A percentile compares a stretch with the other conserved stretches of the same genome.
Conservation (phyloP, 2,888 invertebrate genomes). For the Apodemia hepburni region DNA sequence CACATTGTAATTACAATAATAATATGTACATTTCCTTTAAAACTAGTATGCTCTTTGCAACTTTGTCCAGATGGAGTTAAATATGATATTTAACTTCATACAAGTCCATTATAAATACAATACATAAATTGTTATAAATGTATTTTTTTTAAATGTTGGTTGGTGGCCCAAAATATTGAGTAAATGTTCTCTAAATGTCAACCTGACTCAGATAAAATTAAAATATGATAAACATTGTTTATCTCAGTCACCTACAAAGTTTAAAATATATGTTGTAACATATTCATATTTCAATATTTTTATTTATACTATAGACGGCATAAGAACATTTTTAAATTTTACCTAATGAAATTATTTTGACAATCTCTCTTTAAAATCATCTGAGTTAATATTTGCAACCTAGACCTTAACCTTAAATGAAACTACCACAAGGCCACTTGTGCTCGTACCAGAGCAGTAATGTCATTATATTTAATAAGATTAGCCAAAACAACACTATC, state of each 20-base stretch:
- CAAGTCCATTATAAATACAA: no score
- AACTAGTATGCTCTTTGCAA: background rate
- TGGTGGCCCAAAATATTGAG: no score
- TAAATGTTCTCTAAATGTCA: no score
- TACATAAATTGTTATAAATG: no score
- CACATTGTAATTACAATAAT: background rate
- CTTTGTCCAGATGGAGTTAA: background rate
- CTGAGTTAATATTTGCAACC: background rate
- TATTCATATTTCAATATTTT: no score
- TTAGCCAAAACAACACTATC: background rate
- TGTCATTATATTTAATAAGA: background rate
- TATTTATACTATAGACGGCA: background rate
- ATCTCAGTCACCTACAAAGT: no score
- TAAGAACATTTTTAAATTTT: background rate
- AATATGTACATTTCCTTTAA: background rate
- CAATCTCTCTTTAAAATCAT: background rate
- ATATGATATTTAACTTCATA: no score
- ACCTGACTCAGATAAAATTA: no score
- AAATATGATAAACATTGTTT: no score
- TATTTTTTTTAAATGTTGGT: no score
- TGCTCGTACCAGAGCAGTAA: constrained; percentile 5
- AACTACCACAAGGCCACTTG: constrained; percentile 11
- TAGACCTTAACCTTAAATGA: constrained; percentile 6
- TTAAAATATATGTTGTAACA: no score
- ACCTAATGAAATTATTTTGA: background rate